Base-by-base conservation (phyloP, 2,888 invertebrate genomes). In the Chrysomela aeneicollis region DNA sequence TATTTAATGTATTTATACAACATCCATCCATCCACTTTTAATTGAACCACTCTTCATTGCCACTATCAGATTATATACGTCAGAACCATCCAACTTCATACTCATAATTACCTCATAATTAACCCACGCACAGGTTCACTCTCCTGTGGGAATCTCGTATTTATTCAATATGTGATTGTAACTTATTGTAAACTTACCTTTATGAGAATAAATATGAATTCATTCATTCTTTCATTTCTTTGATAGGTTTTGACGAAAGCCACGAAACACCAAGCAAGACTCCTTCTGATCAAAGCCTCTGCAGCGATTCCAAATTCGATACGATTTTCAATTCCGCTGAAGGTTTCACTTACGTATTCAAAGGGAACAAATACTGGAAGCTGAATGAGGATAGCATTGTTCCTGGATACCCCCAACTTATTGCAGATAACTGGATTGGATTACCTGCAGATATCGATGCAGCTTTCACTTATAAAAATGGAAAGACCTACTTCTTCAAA, bases 401-500 rank as follows among this genome's bases (percentile, higher is more conserved):
- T 2, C 86, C 89, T 5, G 96, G 95, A 21, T 97, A 95, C 82
- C 97, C 98, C 0, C 89, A 91, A 72, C 84, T 87, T 47, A 97
- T 98, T 72, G 87, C 90, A 0, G 88, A 90, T 70, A 87, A 89
- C n/a, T 95, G 95, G 93, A 89, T 89, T 42, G 93, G 92, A 52
- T 85, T 98, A 59, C 91, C 94, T 17, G 91, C 91, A 60, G 90
- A 94, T 80, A 90, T 98, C 54, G 80, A 98, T 81, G 96, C 97
- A 1, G 96, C 97, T 6, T 94, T 98, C 79, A 95, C 95, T 0
- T 96, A 95, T 84, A 94, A 94, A 82, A 96, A 97, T 81, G 97
- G 97, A 72, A 97, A 96, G 84, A 96, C 96, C 0, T 98, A 96
- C 85, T 95, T 98, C 87, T 98, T 98, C 87, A 97, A 97, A 86